Base-by-base conservation (phyloP, 64 coral and sea anemone species). In the Montipora capricornis region DNA sequence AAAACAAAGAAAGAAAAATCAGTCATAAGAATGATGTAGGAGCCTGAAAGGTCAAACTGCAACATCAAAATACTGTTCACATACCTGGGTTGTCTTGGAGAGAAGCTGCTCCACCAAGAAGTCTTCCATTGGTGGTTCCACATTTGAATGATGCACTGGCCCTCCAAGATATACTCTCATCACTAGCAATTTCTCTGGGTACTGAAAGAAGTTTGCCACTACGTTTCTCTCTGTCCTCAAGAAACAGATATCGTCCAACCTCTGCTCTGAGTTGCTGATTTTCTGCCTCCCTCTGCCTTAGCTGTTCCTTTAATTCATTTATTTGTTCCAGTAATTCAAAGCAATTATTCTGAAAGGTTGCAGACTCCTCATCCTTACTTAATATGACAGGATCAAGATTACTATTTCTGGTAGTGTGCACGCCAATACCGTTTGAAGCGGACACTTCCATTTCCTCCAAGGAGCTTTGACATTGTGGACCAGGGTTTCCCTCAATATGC, bases 51-150 rank as follows among this genome's bases (percentile, higher is more conserved):
- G 37, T 37, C 37, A 37, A 37, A 37, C 1, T 37, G 37, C 37
- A 37, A 37, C 37, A 37, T 37, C 37, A 37, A 37, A 2, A 37
- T 37, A 37, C 37, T 1, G 1, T 37, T 37, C 37, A 62, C 58
- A 61, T 47, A 82, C 80, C 29, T 45, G 29, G 22, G 0, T 82
- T 10, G 5, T 5, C 58, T 62, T 82, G 24, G 24, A 82, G 8
- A 62, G 12, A 22, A 64, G 53, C 24, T 44, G 80, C 55, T 4
- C 80, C 80, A 82, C 80, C 80, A 82, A 62, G 80, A 13, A 82
- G 80, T 14, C 17, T 82, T 44, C 9, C 52, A 5, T 7, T 7
- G 6, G 6, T 55, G 5, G 1, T 55, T 10, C 0, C 52, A 7
- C 52, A 5, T 55, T 37, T 37, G 37, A 0, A 55, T 0, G 52